Base-by-base conservation (phyloP, 2,888 invertebrate genomes). In the Dryococelus australis region DNA sequence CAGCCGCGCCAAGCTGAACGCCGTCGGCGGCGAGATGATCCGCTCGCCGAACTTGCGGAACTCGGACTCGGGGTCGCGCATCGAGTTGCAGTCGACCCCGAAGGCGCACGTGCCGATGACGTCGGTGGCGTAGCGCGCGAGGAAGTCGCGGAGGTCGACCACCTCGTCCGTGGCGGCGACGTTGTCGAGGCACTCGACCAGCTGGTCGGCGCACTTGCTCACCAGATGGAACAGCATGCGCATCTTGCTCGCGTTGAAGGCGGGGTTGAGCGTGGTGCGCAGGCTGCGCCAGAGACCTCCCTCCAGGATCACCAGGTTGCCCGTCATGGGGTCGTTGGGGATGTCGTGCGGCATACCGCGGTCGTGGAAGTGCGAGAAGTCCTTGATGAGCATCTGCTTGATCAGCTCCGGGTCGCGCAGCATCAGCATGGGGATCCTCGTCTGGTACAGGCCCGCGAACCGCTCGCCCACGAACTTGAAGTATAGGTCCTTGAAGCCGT, bases 331-430 rank as follows among this genome's bases (percentile, higher is more conserved):
- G 91, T 96, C 95, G 28, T 93, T 92, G 86, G 95, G 95, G 87
- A 95, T 95, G 86, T 92, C 93, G 90, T 94, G 94, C 51, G 94
- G 92, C 0, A 94, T 92, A 0, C 95, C 96, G 84, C 96, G 94
- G 89, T 96, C 95, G 91, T 94, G 94, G 89, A 96, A 96, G 91
- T 94, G 92, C 26, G 93, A 93, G 89, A 95, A 96, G 90, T 96
- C 95, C 90, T 93, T 94, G 85, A 94, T 93, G 90, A 96, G 91
- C 35, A 96, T 93, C 87, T 94, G 92, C 78, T 91, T 91, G 0
- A 94, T 94, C 88, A 96, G 90, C 26, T 94, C 94, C 16, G 94
- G 94, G 91, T 96, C 95, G 87, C 95, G 92, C 20, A 96, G 92
- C 79, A 95, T 91, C 79, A 96, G 35, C 87, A 87, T 81, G 35